Conservation (phyloP, 2,888 invertebrate genomes). For the Strigamia transsilvanica region DNA sequence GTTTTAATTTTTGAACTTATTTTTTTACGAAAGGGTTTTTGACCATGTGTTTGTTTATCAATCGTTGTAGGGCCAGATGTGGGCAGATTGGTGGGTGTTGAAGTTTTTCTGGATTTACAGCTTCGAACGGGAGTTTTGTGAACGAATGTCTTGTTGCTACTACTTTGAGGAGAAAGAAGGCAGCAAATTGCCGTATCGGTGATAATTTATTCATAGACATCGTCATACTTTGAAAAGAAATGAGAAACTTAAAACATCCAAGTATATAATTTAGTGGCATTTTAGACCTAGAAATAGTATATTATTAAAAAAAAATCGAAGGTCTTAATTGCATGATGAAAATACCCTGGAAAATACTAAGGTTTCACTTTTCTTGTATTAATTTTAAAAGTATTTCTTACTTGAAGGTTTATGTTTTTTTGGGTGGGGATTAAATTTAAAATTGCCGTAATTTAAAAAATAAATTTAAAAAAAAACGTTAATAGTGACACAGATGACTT, state of each 20-base stretch:
- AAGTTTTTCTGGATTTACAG: neutral
- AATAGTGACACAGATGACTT: conserved; percentile 20
- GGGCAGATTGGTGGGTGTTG: conserved; percentile 8
- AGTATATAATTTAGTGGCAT: neutral
- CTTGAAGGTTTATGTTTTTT: neutral
- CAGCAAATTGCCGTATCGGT: neutral
- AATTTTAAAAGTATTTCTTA: neutral
- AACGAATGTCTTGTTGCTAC: neutral
- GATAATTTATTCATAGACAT: neutral
- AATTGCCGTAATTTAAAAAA: conserved; percentile 20
- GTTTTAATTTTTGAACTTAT: neutral
- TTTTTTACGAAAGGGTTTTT: neutral
- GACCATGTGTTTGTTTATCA: conserved; percentile 2
- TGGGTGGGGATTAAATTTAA: neutral
- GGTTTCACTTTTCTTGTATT: neutral
- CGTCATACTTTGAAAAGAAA: neutral
- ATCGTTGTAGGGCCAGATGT: neutral
- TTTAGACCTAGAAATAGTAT: neutral
- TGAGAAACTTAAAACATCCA: neutral
- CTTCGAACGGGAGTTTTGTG: neutral
- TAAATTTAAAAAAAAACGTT: neutral
- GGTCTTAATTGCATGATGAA: too few species aligned
- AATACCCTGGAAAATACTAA: too few species aligned
- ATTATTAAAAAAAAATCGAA: too few species aligned
- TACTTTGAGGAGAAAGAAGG: too few species aligned